Evolutionary conservation across 2,797 vertebrate species (phyloP), one percentile per base, ranked within the genome.

Genomic region (Caiman crocodilus): DNA sequence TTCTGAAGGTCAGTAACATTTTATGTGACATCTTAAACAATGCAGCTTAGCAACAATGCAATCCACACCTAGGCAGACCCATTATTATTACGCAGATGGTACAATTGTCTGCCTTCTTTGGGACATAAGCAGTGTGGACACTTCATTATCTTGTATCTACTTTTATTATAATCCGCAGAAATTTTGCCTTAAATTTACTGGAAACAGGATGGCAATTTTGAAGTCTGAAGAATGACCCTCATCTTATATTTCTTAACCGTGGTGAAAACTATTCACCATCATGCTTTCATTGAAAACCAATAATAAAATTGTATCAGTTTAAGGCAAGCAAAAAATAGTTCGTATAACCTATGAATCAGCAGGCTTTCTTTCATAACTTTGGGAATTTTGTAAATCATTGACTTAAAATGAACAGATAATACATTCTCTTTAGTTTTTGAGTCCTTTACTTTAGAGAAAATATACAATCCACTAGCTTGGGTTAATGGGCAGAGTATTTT

Each of bases 1-100:
- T 89, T 83, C 87, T 84, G 57, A 92, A 93, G 25, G 17, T 85
- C 50, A 32, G 35, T 83, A 56, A 69, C 7, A 84, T 85, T 93
- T 89, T 58, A 87, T 87, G 90, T 79, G n/a, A 77, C 56, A 64
- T 61, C 58, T 92, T 85, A 85, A 88, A 79, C 18, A 84, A 42
- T 78, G 30, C 76, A 8, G 6, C 1, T 23, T 85, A 85, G n/a
- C n/a, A n/a, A n/a, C n/a, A n/a, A n/a, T n/a, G n/a, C n/a, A n/a
- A n/a, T 87, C 20, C 4, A 17, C 61, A 81, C 71, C 75, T 58
- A 35, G 58, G 32, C 58, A 76, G 5, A 81, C 14, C 3, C 42
- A 13, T 50, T 64, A 69, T 86, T 64, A 42, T 63, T 90, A 28
- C 25, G 69, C 4, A 76, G 18, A 57, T 21, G 76, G 5, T 21